Conservation (phyloP, 2,797 vertebrate species). For the Nasua narica region DNA sequence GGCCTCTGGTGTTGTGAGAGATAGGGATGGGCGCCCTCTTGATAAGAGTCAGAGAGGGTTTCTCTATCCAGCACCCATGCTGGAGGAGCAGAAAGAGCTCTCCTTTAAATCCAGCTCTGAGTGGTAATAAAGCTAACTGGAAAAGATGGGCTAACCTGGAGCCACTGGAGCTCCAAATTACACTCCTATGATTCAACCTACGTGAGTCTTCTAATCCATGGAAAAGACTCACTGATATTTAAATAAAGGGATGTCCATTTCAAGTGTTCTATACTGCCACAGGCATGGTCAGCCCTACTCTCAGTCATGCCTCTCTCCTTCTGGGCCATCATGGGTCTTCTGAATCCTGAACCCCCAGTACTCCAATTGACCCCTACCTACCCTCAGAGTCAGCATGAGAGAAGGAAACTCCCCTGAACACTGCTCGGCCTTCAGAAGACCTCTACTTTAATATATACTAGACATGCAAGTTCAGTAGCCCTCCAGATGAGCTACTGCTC, state of each 20-base stretch:
- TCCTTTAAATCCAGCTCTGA: not conserved
- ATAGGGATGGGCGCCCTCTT: not conserved
- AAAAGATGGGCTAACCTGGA: not conserved
- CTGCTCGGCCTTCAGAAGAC: not conserved
- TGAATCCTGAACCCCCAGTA: not conserved
- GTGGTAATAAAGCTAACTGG: not conserved
- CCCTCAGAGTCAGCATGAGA: not conserved
- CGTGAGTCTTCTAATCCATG: not conserved
- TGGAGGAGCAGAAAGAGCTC: not conserved
- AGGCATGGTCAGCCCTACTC: not conserved
- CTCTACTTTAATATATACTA: too few species aligned
- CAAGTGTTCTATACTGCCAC: not conserved
- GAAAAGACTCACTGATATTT: not conserved
- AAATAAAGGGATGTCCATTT: not conserved
- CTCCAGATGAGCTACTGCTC: not conserved
- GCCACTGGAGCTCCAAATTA: not conserved
- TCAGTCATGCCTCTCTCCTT: not conserved
- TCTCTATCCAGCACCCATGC: not conserved
- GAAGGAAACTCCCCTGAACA: not conserved
- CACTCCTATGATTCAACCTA: too few species aligned
- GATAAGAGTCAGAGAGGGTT: too few species aligned
- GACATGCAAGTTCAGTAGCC: too few species aligned
- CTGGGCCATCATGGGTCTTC: not conserved
- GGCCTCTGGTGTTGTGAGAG: fast-evolving
- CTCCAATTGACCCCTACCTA: fast-evolving